Conservation (phyloP, 2,797 vertebrate species). For the Rachycentron canadum region DNA sequence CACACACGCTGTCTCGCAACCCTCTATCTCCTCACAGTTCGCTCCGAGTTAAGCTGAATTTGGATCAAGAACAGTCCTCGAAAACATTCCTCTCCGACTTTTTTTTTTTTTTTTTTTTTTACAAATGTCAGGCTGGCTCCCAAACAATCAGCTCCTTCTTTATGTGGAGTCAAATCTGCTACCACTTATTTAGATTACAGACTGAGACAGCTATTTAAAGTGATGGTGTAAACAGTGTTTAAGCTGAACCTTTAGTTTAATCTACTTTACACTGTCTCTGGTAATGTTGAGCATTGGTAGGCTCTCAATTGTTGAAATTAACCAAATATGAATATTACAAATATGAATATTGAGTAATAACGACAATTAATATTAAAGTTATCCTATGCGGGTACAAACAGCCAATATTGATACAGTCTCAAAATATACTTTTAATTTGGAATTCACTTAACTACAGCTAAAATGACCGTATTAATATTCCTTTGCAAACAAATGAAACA, state of each 20-base stretch:
- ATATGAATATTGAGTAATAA: too few relatives aligned
- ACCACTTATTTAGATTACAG: conserved; percentile 56
- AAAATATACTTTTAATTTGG: too few relatives aligned
- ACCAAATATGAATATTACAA: too few relatives aligned
- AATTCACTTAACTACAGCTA: too few relatives aligned
- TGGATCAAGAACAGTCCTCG: conserved; percentile 40
- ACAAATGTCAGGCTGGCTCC: conserved; percentile 31
- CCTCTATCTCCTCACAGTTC: conserved; percentile 32
- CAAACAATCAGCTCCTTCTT: conserved; percentile 61
- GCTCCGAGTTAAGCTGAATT: conserved; percentile 39
- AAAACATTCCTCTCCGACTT: conserved; percentile 34
- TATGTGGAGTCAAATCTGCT: conserved; percentile 44
- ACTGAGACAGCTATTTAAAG: conserved; percentile 56
- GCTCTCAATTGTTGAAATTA: too few relatives aligned
- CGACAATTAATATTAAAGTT: too few relatives aligned
- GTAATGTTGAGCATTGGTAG: neutral
- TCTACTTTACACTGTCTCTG: conserved; percentile 51
- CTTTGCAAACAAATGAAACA: too few relatives aligned
- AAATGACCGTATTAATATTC: too few relatives aligned
- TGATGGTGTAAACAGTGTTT: conserved; percentile 49
- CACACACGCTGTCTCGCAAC: neutral
- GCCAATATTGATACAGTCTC: too few relatives aligned
- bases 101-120: conserved; percentile 5
- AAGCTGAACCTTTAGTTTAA: conserved; percentile 38
- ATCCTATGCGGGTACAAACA: too few relatives aligned